These are phyloP conservation scores for Thelaira solivaga DNA, from an alignment of 2,888 invertebrate genomes.

Conservation along the genomic window DNA sequence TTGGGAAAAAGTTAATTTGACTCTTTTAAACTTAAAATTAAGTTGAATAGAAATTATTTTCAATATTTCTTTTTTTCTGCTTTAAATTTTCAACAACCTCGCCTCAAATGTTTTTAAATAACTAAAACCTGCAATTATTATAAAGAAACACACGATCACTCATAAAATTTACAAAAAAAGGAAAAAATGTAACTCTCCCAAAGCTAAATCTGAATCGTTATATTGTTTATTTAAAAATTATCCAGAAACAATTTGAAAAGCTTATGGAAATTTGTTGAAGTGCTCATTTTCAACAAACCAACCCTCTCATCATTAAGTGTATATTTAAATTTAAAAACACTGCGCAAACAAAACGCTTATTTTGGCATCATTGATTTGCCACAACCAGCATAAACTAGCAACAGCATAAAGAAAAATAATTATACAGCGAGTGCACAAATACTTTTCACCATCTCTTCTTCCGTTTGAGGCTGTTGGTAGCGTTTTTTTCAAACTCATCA, in stretches of 20 bases:
- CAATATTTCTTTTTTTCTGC: neutral
- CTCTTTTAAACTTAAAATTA: too few species aligned
- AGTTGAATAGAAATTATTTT: too few species aligned
- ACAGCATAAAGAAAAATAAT: neutral
- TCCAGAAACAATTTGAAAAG: too few species aligned
- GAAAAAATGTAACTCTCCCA: neutral
- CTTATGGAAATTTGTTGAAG: too few species aligned
- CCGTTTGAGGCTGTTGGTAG: neutral
- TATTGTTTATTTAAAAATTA: neutral
- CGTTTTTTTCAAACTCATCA: conserved; percentile 16
- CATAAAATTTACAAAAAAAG: neutral
- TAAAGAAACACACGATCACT: neutral
- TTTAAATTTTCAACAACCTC: conserved; percentile 1
- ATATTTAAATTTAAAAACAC: neutral
- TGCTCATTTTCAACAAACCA: neutral
- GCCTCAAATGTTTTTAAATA: neutral
- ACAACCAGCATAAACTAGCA: neutral
- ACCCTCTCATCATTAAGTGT: neutral
- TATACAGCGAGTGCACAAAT: neutral
- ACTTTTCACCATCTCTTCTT: conserved; percentile 1
- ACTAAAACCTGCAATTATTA: neutral
- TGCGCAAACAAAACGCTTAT: neutral
- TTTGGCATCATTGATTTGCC: neutral
- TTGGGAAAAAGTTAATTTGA: too few species aligned
- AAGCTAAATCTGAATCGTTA: neutral